Base-by-base conservation (phyloP, 2,113 vertebrate species). In the Megaptera novaeangliae region DNA sequence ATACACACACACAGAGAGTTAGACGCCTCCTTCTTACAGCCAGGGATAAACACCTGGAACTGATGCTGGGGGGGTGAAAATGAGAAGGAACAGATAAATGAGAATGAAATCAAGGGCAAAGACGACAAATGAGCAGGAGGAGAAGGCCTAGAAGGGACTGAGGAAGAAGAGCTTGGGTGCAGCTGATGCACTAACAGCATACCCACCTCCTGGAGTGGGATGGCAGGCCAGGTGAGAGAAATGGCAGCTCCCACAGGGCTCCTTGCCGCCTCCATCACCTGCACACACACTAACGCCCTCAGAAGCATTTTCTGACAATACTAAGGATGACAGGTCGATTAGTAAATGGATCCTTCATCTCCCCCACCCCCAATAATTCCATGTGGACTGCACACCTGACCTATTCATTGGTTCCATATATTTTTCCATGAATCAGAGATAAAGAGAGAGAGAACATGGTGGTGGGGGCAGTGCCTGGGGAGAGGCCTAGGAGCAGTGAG, bases 51-150 rank as follows among this genome's bases (percentile, higher is more conserved):
- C 44, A 88, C 20, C 14, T 6, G 64, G 52, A 81, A 92, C 68
- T 66, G 20, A 71, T 6, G 6, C 23, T 36, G 12, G n/a, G 61
- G 44, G n/a, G 2, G 72, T n/a, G 72, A 71, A 64, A 72, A 83
- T 1, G 36, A 95, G 12, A 59, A 95, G 25, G 21, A 80, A 93
- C 44, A 63, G 36, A 89, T 61, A 95, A 92, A 96, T 61, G 61
- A 95, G 59, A 64, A 96, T 57, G 63, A 95, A 92, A 69, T 80
- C 86, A 97, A 97, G 74, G 46, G 84, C 75, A 96, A 96, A 93
- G 41, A 94, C 21, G 34, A 96, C 87, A 97, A 87, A 68, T 75
- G 59, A 90, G 46, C 64, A 94, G 80, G 49, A 96, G 14, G 8
- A 46, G 23, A 34, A 57, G 31, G 41, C n/a, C 74, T 84, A 81